Base-by-base conservation (phyloP, 92 coral and sea anemone species). In the Heliopora coerulea region DNA sequence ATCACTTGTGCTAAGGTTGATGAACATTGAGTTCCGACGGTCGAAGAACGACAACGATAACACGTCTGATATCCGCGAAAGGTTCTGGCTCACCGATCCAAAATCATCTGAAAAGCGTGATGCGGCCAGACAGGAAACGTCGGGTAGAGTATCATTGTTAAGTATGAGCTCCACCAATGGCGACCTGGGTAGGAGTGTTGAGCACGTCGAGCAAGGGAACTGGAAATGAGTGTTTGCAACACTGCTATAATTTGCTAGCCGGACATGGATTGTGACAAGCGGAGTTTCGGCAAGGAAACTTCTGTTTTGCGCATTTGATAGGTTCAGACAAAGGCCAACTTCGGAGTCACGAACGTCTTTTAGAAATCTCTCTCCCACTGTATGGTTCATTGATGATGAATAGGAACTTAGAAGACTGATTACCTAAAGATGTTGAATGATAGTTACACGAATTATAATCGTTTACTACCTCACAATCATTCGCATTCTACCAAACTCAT, bases 321-420 rank as follows among this genome's bases (percentile, higher is more conserved):
- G 74, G 59, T 67, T 44, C 1, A 46, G 59, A 46, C 74, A 67
- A 40, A 67, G 59, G 10, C 59, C 39, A 67, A 49, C 8, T 42
- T 67, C 74, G 10, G 74, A 44, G 11, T 67, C 59, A 21, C 37
- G 57, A 67, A 67, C 59, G 44, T 67, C 54, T 46, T 49, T 17
- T 3, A 67, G 48, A 49, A 67, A 67, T 8, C n/a, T 17, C 32
- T 52, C 24, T 49, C 13, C 74, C 40, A 30, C 26, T 3, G 74
- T 44, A 1, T 37, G 23, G 37, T 67, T 67, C 23, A 44, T 14
- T 0, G 74, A 35, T 24, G 19, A 21, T 9, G 74, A 24, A 23
- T 25, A 67, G 21, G 58, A 67, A 28, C 39, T 63, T 11, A 63
- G 70, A 21, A 39, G 11, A 17, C 28, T 8, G 6, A 6, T 23